These are phyloP conservation scores for Hydrozoanthus gracilis DNA, from an alignment of 92 coral and sea anemone species.

Conservation along the genomic window DNA sequence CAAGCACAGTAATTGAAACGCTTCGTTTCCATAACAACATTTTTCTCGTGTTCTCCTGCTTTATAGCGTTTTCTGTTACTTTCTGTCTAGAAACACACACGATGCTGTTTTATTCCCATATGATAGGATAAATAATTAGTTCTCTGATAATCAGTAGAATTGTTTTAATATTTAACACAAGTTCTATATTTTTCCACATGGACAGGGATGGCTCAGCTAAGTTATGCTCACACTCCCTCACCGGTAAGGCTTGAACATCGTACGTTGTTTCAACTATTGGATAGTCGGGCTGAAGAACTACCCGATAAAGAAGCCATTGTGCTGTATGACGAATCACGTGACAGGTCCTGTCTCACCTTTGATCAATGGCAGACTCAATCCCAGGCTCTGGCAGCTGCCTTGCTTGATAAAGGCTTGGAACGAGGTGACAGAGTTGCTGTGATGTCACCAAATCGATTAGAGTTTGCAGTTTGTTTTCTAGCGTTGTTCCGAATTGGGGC, in stretches of 20 bases:
- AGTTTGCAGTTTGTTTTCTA: conserved; percentile 51
- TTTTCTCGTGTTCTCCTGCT: no score
- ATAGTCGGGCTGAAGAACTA: conserved; percentile 36
- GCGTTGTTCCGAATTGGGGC: conserved; percentile 62
- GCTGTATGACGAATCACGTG: conserved; percentile 44
- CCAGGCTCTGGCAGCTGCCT: conserved; percentile 52
- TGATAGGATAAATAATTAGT: no score
- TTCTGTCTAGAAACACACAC: no score
- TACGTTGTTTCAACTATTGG: conserved; percentile 53
- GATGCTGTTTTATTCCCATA: no score
- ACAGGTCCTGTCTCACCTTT: conserved; percentile 50
- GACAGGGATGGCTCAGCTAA: neutral
- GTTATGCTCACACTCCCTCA: conserved; percentile 59
- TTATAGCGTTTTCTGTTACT: no score
- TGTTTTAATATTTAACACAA: no score
- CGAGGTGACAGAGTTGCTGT: conserved; percentile 59
- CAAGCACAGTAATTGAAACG: no score
- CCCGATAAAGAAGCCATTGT: conserved; percentile 56
- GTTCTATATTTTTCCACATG: no score
- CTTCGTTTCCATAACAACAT: no score
- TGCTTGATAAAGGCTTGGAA: conserved; percentile 48
- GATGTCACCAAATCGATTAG: conserved; percentile 48
- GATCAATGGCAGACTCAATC: conserved; percentile 44
- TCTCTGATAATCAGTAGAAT: no score
- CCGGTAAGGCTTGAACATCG: conserved; percentile 38